Conservation (phyloP, 2,797 vertebrate species). For the Pseudochirops cupreus region DNA sequence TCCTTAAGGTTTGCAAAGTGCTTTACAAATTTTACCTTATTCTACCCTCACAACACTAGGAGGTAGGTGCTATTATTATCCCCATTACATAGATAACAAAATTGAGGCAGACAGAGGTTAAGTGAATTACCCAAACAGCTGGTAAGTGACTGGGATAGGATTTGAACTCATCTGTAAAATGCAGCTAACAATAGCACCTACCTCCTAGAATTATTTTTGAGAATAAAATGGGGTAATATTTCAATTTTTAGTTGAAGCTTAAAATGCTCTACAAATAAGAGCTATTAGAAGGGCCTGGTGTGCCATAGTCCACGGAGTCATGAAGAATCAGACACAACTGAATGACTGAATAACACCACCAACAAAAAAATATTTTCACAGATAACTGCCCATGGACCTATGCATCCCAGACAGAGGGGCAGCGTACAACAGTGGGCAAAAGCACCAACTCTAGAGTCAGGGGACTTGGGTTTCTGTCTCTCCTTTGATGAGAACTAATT, state of each 20-base stretch:
- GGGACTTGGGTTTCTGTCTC: neutral
- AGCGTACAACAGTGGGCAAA: neutral
- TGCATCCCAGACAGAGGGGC: neutral
- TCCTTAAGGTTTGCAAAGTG: neutral
- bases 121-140: neutral
- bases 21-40: neutral
- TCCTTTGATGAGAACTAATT: neutral
- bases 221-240: neutral
- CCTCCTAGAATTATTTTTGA: neutral
- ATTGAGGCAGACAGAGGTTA: neutral
- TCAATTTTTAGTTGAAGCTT: too few species aligned
- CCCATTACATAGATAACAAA: neutral
- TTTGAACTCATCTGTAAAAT: neutral
- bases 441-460: neutral
- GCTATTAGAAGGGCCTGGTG: neutral
- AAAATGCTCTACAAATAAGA: neutral
- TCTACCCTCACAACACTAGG: neutral
- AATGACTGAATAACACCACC: too few species aligned
- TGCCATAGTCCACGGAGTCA: neutral
- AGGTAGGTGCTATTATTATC: neutral
- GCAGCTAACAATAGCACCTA: neutral
- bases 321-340: too few species aligned
- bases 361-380: neutral
- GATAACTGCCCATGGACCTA: neutral
- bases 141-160: neutral